phyloP scores from a whole-genome alignment of 2,888 invertebrate genomes.

The Rugalucina vietnamica region DNA sequence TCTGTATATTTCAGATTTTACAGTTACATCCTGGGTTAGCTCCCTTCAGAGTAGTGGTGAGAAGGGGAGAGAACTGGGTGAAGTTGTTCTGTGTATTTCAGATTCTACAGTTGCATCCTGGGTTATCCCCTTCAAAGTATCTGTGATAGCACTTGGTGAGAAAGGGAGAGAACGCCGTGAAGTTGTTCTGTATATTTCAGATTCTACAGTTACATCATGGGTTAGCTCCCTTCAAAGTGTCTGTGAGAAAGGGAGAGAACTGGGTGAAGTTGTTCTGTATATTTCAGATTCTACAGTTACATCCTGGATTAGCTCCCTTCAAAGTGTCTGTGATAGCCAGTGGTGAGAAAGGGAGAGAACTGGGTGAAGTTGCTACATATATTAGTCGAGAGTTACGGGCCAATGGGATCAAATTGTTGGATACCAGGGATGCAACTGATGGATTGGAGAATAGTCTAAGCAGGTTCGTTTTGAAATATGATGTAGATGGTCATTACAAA shows the following conservation, averaged over 20 bases:
- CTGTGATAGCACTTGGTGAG: constrained; percentile 64
- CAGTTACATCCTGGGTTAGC: constrained; percentile 74
- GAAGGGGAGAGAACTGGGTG: too few relatives aligned
- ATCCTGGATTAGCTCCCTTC: constrained; percentile 75
- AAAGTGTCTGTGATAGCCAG: constrained; percentile 70
- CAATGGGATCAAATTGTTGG: constrained; percentile 69
- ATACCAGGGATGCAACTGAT: constrained; percentile 42
- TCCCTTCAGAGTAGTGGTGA: constrained; percentile 75
- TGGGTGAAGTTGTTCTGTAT: constrained; percentile 69
- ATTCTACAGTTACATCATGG: constrained; percentile 73
- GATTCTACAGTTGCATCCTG: too few relatives aligned
- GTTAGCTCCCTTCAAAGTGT: constrained; percentile 76
- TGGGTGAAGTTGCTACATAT: constrained; percentile 69
- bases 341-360: constrained; percentile 63
- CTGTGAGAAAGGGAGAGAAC: constrained; percentile 65
- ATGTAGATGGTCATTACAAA: too few relatives aligned
- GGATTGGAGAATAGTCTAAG: neutral
- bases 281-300: constrained; percentile 73
- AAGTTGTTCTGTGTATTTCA: too few relatives aligned
- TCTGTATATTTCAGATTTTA: constrained; percentile 70
- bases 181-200: constrained; percentile 71
- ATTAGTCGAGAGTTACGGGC: constrained; percentile 65
- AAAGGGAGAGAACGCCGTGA: constrained; percentile 65
- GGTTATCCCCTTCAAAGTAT: too few relatives aligned
- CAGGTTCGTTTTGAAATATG: constrained; percentile 83